phyloP scores from a whole-genome alignment of 2,888 invertebrate species.

The Homarus gammarus region DNA sequence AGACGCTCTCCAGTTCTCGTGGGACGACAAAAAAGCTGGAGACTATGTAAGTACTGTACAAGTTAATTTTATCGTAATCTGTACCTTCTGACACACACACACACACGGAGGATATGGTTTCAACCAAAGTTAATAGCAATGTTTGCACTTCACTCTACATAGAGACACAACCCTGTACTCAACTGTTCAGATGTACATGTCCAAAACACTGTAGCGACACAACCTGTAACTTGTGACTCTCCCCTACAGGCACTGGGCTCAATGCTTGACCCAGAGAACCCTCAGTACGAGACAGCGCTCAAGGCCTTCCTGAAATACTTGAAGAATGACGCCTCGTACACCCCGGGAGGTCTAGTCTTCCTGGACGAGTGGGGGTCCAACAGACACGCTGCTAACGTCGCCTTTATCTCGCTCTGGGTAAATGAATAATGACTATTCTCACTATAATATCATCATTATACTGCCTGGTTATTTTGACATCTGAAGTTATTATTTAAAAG shows the following conservation, averaged over 20 bases:
- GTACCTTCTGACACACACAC: neutral
- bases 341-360: constrained; percentile 82
- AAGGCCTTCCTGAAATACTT: constrained; percentile 81
- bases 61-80: no score
- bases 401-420: constrained; percentile 82
- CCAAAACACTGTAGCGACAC: no score
- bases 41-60: constrained; percentile 64
- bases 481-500: no score
- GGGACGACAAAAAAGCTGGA: constrained; percentile 82
- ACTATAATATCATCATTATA: no score
- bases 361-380: constrained; percentile 82
- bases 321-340: constrained; percentile 79
- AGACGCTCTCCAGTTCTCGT: constrained; percentile 81
- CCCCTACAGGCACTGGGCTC: constrained; percentile 80
- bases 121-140: no score
- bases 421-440: no score
- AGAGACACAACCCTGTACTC: no score
- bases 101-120: no score
- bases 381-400: constrained; percentile 82
- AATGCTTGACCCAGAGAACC: constrained; percentile 79
- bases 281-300: constrained; percentile 79
- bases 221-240: neutral
- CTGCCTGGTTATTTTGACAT: no score
- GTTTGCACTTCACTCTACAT: no score
- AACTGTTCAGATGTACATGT: no score